Base-by-base conservation (phyloP, 2,113 vertebrate species). In the Oryzias woworae region DNA sequence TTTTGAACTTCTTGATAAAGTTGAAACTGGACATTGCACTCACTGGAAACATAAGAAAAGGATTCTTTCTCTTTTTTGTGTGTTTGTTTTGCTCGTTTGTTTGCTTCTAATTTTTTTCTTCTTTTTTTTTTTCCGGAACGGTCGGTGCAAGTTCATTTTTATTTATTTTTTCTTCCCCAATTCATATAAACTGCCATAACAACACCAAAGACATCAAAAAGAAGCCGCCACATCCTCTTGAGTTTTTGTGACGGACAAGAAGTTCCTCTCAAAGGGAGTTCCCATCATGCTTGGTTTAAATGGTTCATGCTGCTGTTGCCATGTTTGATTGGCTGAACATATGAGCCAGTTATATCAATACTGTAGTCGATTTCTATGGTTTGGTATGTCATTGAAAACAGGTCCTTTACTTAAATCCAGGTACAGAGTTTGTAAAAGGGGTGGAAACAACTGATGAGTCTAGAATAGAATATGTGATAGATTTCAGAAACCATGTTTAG, bases 141-240 rank as follows among this genome's bases (percentile, higher is more conserved):
- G 90, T 96, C 94, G 96, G 96, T 96, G 95, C 95, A 97, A 96
- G 93, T 93, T 92, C 5, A 26, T 26, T 26, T 26, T 5, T 26
- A 3, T 26, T 26, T 26, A 26, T 4, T 28, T 28, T 94, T 94
- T 94, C 52, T 26, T 94, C 95, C 95, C 36, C n/a, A 95, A 96
- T 98, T 96, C 92, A 95, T 96, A 96, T 95, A 20, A 20, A 20
- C 20, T 20, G 20, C 20, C 20, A 20, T 20, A 96, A 98, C 95
- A 98, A 99, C 96, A 99, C 94, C 96, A 95, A 98, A 93, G 95
- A 99, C 97, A 97, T 96, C 89, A 90, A 98, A 93, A 95, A 96
- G 94, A 98, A 98, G 97, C 95, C 95, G 96, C 95, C 96, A 98
- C 96, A 96, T 36, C 94, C 92, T 94, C 85, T 88, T 87, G 84